These are phyloP conservation scores for Heliangelus exortis DNA, from an alignment of 2,797 vertebrate species.

Conservation along the genomic window DNA sequence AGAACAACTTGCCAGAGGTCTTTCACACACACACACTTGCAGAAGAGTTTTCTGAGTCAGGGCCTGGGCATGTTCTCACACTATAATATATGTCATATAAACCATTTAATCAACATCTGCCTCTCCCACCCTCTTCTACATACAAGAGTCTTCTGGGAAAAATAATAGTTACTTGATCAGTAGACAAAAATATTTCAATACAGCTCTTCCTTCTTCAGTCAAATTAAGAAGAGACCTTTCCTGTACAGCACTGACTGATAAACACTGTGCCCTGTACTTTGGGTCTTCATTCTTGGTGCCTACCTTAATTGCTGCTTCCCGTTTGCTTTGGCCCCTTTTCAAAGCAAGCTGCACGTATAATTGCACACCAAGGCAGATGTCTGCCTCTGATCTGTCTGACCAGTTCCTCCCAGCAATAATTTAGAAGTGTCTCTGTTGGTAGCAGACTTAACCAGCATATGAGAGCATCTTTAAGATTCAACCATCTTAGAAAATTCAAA, in stretches of 20 bases:
- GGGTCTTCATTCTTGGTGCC: background rate
- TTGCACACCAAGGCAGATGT: conserved; percentile 1
- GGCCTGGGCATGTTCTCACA: background rate
- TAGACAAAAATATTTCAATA: background rate
- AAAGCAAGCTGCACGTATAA: conserved; percentile 39
- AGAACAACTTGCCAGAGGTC: background rate
- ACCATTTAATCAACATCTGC: background rate
- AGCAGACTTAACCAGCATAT: background rate
- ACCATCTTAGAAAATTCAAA: conserved; percentile 12
- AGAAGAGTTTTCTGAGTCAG: background rate
- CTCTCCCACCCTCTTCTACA: background rate
- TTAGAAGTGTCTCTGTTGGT: background rate
- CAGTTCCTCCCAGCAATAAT: conserved; percentile 44
- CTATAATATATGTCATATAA: background rate
- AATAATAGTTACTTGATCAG: background rate
- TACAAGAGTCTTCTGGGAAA: background rate
- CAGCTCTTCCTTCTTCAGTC: background rate
- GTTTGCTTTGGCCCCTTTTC: conserved; percentile 42
- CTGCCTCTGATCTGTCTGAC: conserved; percentile 55
- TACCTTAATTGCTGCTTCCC: conserved; percentile 26
- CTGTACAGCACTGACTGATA: background rate
- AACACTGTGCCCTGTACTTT: background rate
- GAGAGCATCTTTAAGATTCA: conserved; percentile 12
- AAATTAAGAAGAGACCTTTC: background rate
- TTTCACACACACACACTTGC: background rate